A percentile compares a stretch with the other conserved stretches of the same genome.
Conservation (phyloP, 2,888 invertebrate genomes). For the Tridacna crocea region DNA sequence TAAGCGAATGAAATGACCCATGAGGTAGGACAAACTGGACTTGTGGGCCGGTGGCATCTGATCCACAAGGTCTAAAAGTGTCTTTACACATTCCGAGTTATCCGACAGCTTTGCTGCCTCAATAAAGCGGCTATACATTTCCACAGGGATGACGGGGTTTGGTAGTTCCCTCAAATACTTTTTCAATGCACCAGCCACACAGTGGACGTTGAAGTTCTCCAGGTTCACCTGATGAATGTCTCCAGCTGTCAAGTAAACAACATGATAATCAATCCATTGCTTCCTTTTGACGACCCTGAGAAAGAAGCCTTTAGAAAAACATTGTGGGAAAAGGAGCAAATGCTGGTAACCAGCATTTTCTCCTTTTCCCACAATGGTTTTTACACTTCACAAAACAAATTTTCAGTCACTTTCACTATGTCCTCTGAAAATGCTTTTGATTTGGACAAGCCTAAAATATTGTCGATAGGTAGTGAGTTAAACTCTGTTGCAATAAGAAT, state of each 20-base stretch:
- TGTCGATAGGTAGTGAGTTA: too few relatives aligned
- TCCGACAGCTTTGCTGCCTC: constrained; percentile 81
- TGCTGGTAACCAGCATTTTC: too few relatives aligned
- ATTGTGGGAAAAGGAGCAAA: too few relatives aligned
- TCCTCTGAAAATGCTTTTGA: too few relatives aligned
- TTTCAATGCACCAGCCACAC: constrained; percentile 86
- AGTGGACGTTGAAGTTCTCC: constrained; percentile 74
- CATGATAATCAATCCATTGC: background rate
- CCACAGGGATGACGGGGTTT: constrained; percentile 90
- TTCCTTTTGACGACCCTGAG: too few relatives aligned
- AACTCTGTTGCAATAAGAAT: background rate
- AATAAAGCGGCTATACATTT: constrained; percentile 90
- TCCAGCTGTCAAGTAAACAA: constrained; percentile 52
- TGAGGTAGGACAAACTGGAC: constrained; percentile 88
- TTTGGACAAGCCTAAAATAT: too few relatives aligned
- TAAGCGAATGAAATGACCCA: constrained; percentile 90
- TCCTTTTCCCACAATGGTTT: too few relatives aligned
- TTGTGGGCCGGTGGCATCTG: constrained; percentile 88
- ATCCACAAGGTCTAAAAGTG: constrained; percentile 72
- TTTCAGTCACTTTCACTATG: too few relatives aligned
- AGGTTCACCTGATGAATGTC: constrained; percentile 76
- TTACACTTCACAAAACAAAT: too few relatives aligned
- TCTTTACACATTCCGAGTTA: constrained; percentile 50
- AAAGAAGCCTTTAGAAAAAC: too few relatives aligned
- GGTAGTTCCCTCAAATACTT: constrained; percentile 90